A percentile compares a stretch with the other conserved stretches of the same genome.
These are phyloP conservation scores for Rhyacophila evoluta DNA, from an alignment of 2,888 invertebrate species.

Conservation along the genomic window DNA sequence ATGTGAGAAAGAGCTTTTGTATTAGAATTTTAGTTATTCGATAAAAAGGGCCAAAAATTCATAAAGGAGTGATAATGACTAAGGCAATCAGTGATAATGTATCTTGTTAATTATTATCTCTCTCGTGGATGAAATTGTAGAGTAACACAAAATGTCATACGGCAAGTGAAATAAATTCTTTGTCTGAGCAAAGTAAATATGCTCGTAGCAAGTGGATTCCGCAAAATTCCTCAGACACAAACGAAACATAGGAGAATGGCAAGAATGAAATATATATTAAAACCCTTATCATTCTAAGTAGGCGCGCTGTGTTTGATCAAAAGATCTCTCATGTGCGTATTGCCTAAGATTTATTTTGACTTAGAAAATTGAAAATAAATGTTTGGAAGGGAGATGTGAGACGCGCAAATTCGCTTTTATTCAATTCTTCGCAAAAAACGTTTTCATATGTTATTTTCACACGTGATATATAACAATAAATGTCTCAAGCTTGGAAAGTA, in stretches of 20 bases:
- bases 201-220: background rate
- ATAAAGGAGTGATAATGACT: too few relatives aligned
- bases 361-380: constrained; percentile 19
- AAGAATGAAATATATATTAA: constrained; percentile 22
- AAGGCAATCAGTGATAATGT: background rate
- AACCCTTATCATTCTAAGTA: constrained; percentile 24
- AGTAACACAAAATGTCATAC: background rate
- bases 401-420: background rate
- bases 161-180: background rate
- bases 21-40: too few relatives aligned
- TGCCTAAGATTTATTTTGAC: constrained; percentile 19
- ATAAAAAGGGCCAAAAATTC: too few relatives aligned
- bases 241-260: background rate
- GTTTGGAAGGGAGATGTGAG: background rate
- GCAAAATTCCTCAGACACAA: background rate
- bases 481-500: background rate
- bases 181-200: background rate
- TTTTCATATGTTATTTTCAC: background rate
- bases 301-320: constrained; percentile 9
- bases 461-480: background rate
- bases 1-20: too few relatives aligned
- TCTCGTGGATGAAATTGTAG: background rate
- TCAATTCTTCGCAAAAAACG: background rate
- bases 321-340: constrained; percentile 18
- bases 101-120: background rate